Evolutionary conservation across 2,113 vertebrate genomes (phyloP).

Genomic region (Myrmecophaga tridactyla): DNA sequence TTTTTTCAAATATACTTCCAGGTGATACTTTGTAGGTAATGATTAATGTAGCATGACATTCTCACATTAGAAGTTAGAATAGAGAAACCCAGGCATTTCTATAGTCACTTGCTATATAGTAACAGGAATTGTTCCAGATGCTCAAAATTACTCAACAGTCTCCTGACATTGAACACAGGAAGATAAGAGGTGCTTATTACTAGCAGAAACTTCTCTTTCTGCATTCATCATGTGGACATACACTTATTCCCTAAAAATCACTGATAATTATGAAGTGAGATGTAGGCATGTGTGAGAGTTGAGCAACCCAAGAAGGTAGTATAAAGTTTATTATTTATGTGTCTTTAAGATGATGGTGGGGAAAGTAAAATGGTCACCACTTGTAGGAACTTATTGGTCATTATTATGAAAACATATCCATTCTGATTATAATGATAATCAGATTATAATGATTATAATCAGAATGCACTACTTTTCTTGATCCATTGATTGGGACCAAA

Average conservation of each 20-base stretch:
- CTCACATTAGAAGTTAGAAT: not conserved
- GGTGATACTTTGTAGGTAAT: not conserved
- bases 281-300: not conserved
- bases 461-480: not conserved
- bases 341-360: not conserved
- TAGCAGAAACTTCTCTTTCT: not conserved
- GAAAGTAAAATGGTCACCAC: not conserved
- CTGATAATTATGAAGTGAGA: not conserved
- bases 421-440: too few relatives aligned
- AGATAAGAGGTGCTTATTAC: not conserved
- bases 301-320: not conserved
- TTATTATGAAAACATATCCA: not conserved
- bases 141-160: not conserved
- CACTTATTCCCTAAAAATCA: not conserved
- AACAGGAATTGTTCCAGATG: not conserved
- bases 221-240: not conserved
- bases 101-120: not conserved
- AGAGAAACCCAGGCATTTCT: not conserved
- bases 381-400: not conserved
- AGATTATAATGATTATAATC: not conserved
- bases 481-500: not conserved
- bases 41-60: not conserved
- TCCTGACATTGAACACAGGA: not conserved
- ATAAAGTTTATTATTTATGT: not conserved
- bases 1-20: not conserved